Conservation (phyloP, 2,113 vertebrate species). For the Serinus canaria region DNA sequence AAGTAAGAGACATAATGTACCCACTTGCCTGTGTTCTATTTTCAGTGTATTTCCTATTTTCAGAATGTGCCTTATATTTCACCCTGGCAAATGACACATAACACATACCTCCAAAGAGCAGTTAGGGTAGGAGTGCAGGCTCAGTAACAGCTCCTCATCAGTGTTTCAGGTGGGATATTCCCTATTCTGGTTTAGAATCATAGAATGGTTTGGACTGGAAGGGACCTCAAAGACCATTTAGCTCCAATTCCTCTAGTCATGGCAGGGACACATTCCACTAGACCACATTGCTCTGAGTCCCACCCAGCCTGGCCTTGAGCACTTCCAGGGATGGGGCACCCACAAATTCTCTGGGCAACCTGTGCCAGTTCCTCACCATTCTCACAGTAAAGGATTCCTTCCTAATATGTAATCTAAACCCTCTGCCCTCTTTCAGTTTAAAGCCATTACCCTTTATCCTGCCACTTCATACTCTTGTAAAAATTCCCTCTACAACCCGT, state of each 20-base stretch:
- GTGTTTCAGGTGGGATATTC: not conserved
- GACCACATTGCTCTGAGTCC: not conserved
- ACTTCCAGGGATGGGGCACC: not conserved
- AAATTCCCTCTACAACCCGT: not conserved
- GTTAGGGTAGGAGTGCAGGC: not conserved
- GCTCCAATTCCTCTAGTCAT: not conserved
- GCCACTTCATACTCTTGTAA: too few species aligned
- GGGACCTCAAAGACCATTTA: not conserved
- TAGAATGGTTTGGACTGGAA: not conserved
- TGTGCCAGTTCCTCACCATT: not conserved
- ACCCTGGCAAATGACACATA: not conserved
- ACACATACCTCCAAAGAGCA: rapidly evolving
- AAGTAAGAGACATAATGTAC: not conserved
- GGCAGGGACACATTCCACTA: not conserved
- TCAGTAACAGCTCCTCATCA: not conserved
- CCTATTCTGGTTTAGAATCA: not conserved
- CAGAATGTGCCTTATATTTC: not conserved
- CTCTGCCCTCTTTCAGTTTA: not conserved
- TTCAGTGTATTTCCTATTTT: not conserved
- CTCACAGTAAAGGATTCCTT: not conserved
- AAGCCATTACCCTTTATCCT: not conserved
- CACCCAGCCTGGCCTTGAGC: not conserved
- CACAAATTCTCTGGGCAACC: not conserved
- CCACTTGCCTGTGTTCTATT: not conserved
- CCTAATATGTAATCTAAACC: not conserved